Evolutionary conservation across 1,140 invertebrate species (phyloP).

Genomic region (Octopus bimaculoides): DNA sequence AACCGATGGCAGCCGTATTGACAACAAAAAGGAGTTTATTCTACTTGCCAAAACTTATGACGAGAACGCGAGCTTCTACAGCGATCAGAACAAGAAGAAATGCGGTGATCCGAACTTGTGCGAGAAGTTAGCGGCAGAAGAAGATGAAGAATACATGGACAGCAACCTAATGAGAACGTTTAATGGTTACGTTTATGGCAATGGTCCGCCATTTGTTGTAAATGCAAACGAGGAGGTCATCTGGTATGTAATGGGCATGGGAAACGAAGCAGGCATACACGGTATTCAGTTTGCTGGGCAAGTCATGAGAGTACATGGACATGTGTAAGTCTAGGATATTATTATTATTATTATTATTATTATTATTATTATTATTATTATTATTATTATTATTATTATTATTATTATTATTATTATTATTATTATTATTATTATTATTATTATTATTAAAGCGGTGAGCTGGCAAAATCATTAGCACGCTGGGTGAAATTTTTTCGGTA

Average conservation of each 20-base stretch:
- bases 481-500: no score
- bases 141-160: conserved; percentile 19
- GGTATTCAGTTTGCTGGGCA: conserved; percentile 31
- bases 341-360: no score
- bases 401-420: no score
- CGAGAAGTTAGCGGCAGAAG: conserved; percentile 10
- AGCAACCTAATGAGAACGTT: conserved; percentile 31
- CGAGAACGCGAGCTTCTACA: conserved; percentile 40
- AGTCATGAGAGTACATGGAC: neutral
- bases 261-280: conserved; percentile 33
- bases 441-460: no score
- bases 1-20: conserved; percentile 27
- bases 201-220: conserved; percentile 32
- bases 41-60: conserved; percentile 36
- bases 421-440: no score
- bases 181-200: conserved; percentile 44
- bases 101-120: conserved; percentile 19
- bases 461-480: no score
- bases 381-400: no score
- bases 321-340: no score
- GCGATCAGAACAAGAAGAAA: conserved; percentile 29
- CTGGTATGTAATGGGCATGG: conserved; percentile 42
- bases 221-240: conserved; percentile 30
- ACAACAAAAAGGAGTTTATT: conserved; percentile 36
- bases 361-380: no score